Base-by-base conservation (phyloP, 2,888 invertebrate genomes). In the Nowickia ferox region DNA sequence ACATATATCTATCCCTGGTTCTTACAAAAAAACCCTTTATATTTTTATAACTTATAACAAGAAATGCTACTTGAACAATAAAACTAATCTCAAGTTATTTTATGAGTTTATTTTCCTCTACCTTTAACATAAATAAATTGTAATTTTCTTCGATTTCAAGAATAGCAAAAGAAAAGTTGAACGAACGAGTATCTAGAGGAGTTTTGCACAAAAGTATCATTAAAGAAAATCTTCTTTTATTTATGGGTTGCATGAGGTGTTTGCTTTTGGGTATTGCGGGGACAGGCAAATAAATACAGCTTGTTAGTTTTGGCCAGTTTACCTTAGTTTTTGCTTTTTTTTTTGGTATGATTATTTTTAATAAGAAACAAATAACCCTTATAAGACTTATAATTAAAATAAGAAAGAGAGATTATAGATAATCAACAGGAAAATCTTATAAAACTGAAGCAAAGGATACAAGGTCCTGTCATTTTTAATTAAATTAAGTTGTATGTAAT, bases 81-180 rank as follows among this genome's bases (percentile, higher is more conserved):
- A 74, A 82, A 82, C 82, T 65, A 82, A 82, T 82, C 82, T 76
- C 48, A 82, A 82, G 76, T 82, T 82, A 82, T 82, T 82, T 82
- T 77, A 77, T 76, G 76, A 82, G 82, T 71, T 55, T 71, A 63
- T 80, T 51, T 71, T 59, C 65, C 40, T 71, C 71, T 71, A 80
- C 69, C 80, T 69, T 84, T 75, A 65, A 66, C 40, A 74, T 81
- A 68, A 69, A 84, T 84, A 78, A 84, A 84, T 84, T 79, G 74
- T 78, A 68, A 78, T 84, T 78, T 78, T 74, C 78, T 78, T 74
- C 72, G 72, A 84, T 84, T 78, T 78, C 44, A 19, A 8, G 42
- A 68, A 63, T 15, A 38, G 30, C 30, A 53, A 63, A 75, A 53
- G 44, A 40, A 17, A 38, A 30, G 46, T 59, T 61, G 61, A 79